These are phyloP conservation scores for Callithrix jacchus DNA, from an alignment of 2,113 vertebrate genomes.

Conservation along the genomic window DNA sequence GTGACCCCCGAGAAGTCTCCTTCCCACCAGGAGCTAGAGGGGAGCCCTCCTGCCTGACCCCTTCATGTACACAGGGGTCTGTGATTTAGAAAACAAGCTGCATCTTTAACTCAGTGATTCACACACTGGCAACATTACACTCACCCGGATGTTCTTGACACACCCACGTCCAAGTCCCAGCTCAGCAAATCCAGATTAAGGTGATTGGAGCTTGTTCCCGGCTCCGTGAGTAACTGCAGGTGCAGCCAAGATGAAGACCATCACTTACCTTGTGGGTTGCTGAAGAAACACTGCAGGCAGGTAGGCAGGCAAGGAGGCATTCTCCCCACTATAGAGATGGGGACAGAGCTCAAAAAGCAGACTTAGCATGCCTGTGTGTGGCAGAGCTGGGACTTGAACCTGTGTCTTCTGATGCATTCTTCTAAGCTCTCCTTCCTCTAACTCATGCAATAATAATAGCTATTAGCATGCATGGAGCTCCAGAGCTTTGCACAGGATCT, in stretches of 20 bases:
- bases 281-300: background rate
- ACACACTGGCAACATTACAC: fast-evolving
- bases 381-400: background rate
- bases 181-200: background rate
- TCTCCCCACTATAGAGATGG: background rate
- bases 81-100: background rate
- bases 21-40: background rate
- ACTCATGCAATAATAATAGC: fast-evolving
- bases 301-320: fast-evolving
- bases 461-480: background rate
- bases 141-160: background rate
- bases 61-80: background rate
- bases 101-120: background rate
- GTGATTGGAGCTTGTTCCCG: background rate
- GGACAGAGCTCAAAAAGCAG: fast-evolving
- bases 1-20: background rate
- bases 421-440: background rate
- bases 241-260: background rate
- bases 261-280: too few species aligned
- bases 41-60: background rate
- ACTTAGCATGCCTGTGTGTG: fast-evolving
- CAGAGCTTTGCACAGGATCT: background rate
- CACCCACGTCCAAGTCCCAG: background rate
- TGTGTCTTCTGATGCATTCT: background rate
- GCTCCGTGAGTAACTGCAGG: background rate